Conservation (phyloP, 2,888 invertebrate species). For the Caenorhabditis macrosperma region DNA sequence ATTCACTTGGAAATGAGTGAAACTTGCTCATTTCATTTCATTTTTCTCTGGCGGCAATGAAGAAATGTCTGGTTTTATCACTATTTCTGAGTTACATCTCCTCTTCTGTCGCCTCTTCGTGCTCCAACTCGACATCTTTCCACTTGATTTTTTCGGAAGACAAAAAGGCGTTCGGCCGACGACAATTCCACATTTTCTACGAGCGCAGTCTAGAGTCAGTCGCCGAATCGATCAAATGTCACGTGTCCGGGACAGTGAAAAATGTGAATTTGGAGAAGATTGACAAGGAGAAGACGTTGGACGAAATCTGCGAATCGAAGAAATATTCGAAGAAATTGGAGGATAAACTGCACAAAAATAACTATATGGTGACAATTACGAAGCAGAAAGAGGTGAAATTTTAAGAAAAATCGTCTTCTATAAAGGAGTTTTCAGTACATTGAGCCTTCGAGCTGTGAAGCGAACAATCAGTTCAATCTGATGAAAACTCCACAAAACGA, state of each 20-base stretch:
- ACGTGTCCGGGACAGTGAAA: conserved; percentile 21
- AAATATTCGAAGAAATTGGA: conserved; percentile 7
- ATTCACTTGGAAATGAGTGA: too few species aligned
- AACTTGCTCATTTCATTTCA: too few species aligned
- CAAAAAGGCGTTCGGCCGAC: conserved; percentile 11
- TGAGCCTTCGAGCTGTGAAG: not conserved
- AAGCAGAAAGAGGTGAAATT: conserved; percentile 8
- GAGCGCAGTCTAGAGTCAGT: not conserved
- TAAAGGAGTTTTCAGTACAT: conserved; percentile 36
- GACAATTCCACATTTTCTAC: conserved; percentile 41
- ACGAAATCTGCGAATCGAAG: conserved; percentile 7
- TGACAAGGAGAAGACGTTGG: not conserved
- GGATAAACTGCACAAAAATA: conserved; percentile 10
- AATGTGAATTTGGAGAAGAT: conserved; percentile 27
- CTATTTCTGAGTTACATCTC: too few species aligned
- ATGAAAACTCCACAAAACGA: conserved; percentile 20
- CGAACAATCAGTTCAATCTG: conserved; percentile 32
- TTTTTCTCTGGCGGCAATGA: too few species aligned
- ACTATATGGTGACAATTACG: conserved; percentile 38
- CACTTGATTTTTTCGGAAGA: conserved; percentile 23
- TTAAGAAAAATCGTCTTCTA: too few species aligned
- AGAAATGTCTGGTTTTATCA: too few species aligned
- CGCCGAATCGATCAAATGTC: conserved; percentile 14
- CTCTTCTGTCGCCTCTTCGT: too few species aligned
- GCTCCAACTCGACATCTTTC: not conserved